Percentiles rank a stretch among this genome's conserved stretches.
phyloP scores from a whole-genome alignment of 2,113 vertebrate genomes.

The Burhinus bistriatus region DNA sequence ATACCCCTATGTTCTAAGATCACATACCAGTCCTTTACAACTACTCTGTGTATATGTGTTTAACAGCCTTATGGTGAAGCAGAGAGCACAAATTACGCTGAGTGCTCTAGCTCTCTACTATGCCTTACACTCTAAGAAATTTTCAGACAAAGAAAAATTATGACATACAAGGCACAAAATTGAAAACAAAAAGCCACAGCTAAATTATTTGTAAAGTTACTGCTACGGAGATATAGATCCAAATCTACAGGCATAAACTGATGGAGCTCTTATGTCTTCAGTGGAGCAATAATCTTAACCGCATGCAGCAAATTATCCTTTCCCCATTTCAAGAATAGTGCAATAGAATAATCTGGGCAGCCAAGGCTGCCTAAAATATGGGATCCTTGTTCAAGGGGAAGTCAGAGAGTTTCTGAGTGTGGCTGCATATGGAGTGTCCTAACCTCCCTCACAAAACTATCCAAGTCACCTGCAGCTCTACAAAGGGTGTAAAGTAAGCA shows the following conservation, averaged over 20 bases:
- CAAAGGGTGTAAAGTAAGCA: neutral
- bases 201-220: constrained; percentile 14
- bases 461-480: neutral
- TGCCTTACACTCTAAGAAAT: neutral
- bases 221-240: neutral
- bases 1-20: neutral
- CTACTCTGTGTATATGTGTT: neutral
- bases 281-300: neutral
- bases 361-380: neutral
- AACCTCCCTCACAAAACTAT: neutral
- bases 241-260: neutral
- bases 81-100: neutral
- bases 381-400: neutral
- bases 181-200: neutral
- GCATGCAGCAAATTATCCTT: neutral
- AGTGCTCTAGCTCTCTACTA: neutral
- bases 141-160: constrained; percentile 12
- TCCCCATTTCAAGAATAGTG: neutral
- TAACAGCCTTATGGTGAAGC: neutral
- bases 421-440: neutral
- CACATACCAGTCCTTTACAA: neutral
- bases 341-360: neutral
- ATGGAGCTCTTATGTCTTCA: neutral
- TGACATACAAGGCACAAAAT: neutral
- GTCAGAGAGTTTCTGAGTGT: neutral